phyloP scores from a whole-genome alignment of 2,113 vertebrate species.

The Australoheros scitulus region DNA sequence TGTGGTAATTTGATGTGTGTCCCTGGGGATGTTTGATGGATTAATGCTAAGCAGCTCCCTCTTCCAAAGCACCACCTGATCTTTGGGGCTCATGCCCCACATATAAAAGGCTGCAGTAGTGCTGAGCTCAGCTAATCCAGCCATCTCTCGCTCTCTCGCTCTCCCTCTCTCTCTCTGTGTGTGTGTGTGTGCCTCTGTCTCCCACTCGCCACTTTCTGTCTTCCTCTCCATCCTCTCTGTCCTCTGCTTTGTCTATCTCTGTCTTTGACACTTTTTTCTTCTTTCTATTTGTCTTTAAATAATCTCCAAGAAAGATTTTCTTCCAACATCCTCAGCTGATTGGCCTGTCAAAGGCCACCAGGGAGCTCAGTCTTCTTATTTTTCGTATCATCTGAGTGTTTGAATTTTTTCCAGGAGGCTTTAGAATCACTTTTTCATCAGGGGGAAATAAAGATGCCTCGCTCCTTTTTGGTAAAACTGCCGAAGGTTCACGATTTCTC shows the following conservation, averaged over 20 bases:
- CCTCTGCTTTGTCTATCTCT: slow-evolving; percentile 18
- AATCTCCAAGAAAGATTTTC: slow-evolving; percentile 10
- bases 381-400: not conserved
- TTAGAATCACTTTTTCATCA: slow-evolving; percentile 19
- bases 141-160: slow-evolving; percentile 32
- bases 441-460: slow-evolving; percentile 63
- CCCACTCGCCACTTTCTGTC: slow-evolving; percentile 6
- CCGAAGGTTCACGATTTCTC: slow-evolving; percentile 68
- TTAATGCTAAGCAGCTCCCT: slow-evolving; percentile 76
- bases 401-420: slow-evolving; percentile 44
- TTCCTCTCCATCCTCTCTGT: slow-evolving; percentile 40
- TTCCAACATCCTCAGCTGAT: not conserved
- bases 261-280: not conserved
- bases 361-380: not conserved
- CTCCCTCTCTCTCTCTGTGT: slow-evolving; percentile 23
- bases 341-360: slow-evolving; percentile 22
- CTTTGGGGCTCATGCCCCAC: slow-evolving; percentile 65
- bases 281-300: not conserved
- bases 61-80: slow-evolving; percentile 75
- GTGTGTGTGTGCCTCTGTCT: not conserved
- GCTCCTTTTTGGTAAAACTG: slow-evolving; percentile 76
- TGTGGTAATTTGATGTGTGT: slow-evolving; percentile 76
- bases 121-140: slow-evolving; percentile 75
- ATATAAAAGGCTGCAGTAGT: slow-evolving; percentile 73
- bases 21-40: slow-evolving; percentile 78